phyloP scores from a whole-genome alignment of 2,113 vertebrate species.

The Clarias macrocephalus region DNA sequence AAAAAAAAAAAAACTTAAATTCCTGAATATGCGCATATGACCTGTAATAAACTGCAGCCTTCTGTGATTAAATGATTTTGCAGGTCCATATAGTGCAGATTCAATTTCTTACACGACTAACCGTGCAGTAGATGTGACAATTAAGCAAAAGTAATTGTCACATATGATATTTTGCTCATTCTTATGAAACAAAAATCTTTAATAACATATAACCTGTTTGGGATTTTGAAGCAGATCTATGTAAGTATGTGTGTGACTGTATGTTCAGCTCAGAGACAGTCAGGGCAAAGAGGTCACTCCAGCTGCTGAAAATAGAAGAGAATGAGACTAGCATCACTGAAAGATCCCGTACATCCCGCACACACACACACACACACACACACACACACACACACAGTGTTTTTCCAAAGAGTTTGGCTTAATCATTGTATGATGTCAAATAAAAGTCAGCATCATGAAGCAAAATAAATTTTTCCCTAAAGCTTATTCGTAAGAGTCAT shows the following conservation, averaged over 20 bases:
- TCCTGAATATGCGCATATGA: no score
- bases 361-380: conserved; percentile 30
- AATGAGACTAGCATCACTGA: conserved; percentile 50
- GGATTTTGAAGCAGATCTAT: background rate
- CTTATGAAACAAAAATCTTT: background rate
- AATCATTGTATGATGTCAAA: conserved; percentile 21
- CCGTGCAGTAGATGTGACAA: background rate
- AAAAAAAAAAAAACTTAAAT: no score
- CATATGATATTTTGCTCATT: background rate
- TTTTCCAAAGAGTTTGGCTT: conserved; percentile 4
- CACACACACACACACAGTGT: conserved; percentile 21
- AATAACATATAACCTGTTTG: background rate
- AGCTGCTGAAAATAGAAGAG: conserved; percentile 67
- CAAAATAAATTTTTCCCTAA: background rate
- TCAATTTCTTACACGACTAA: no score
- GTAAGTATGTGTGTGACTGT: conserved; percentile 18
- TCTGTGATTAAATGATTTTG: no score
- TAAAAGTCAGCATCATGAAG: conserved; percentile 3
- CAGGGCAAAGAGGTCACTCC: conserved; percentile 59
- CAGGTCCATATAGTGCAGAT: no score
- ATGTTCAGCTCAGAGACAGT: conserved; percentile 56
- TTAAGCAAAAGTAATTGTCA: background rate
- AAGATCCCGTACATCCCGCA: conserved; percentile 56
- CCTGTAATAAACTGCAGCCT: no score
- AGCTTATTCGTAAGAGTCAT: background rate